These are phyloP conservation scores for Calliphora vomitoria DNA, from an alignment of 2,888 invertebrate species.

Conservation along the genomic window DNA sequence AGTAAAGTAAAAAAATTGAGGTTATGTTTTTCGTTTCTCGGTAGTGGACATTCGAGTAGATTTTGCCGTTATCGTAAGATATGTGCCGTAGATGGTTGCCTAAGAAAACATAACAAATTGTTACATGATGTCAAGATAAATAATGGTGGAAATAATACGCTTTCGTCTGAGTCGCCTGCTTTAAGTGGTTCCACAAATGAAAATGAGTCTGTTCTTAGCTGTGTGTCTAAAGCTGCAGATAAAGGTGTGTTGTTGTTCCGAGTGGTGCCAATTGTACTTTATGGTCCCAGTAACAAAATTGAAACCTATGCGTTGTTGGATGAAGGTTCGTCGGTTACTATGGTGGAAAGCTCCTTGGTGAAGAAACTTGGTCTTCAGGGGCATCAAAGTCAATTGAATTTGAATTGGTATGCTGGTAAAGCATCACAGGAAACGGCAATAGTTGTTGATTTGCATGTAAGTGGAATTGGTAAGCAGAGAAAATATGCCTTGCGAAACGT, in stretches of 20 bases:
- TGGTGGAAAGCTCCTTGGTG: slow-evolving; percentile 13
- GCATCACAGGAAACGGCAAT: slow-evolving; percentile 22
- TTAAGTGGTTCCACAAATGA: background rate
- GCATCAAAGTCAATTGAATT: background rate
- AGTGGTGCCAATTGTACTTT: slow-evolving; percentile 10
- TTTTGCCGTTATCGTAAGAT: slow-evolving; percentile 31
- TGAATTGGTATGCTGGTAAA: background rate
- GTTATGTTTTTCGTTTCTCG: slow-evolving; percentile 35
- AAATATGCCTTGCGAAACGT: slow-evolving; percentile 39
- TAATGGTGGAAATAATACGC: background rate
- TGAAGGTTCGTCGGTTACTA: slow-evolving; percentile 47
- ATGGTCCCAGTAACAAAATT: slow-evolving; percentile 5
- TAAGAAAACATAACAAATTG: slow-evolving; percentile 33
- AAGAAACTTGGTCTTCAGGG: slow-evolving; percentile 15
- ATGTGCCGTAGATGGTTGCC: slow-evolving; percentile 17
- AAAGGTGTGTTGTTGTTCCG: slow-evolving; percentile 7
- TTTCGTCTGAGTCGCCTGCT: background rate
- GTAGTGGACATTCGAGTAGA: slow-evolving; percentile 44
- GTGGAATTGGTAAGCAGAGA: slow-evolving; percentile 12
- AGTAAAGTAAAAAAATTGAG: slow-evolving; percentile 22
- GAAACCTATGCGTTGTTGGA: slow-evolving; percentile 37
- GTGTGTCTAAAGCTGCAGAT: background rate
- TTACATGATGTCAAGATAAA: background rate
- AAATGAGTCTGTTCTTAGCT: background rate
- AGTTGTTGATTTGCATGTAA: slow-evolving; percentile 32